Conservation (phyloP, 2,888 invertebrate species). For the Parnassius orleans region DNA sequence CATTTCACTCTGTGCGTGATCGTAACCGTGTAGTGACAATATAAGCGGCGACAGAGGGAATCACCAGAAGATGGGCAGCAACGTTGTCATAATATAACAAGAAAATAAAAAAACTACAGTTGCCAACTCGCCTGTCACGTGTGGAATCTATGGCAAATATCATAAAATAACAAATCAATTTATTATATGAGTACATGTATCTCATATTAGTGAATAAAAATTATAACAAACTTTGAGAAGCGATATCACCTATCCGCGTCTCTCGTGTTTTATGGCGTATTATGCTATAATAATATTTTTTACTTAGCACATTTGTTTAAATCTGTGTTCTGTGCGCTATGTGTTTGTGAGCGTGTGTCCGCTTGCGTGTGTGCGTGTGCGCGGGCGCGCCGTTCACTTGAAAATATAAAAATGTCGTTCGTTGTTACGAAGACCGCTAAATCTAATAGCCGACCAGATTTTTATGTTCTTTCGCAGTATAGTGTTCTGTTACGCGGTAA, state of each 20-base stretch:
- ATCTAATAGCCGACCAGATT: slow-evolving; percentile 61
- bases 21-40: no score
- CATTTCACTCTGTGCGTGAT: no score
- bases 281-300: slow-evolving; percentile 79
- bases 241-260: slow-evolving; percentile 44
- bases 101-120: no score
- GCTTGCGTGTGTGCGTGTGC: slow-evolving; percentile 30
- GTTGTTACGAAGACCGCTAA: slow-evolving; percentile 47
- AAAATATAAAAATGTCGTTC: slow-evolving; percentile 61
- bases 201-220: no score
- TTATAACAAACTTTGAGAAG: slow-evolving; percentile 54
- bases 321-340: slow-evolving; percentile 38
- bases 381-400: slow-evolving; percentile 33
- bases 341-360: slow-evolving; percentile 33
- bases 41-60: no score
- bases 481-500: slow-evolving; percentile 61
- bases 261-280: slow-evolving; percentile 75
- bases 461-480: slow-evolving; percentile 74
- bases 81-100: no score
- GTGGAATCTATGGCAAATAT: no score
- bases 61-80: no score
- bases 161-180: no score
- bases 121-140: no score
- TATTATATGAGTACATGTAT: no score
- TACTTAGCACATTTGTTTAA: slow-evolving; percentile 77